phyloP scores from a whole-genome alignment of 1,140 invertebrate genomes.

The Drosophila asahinai region DNA sequence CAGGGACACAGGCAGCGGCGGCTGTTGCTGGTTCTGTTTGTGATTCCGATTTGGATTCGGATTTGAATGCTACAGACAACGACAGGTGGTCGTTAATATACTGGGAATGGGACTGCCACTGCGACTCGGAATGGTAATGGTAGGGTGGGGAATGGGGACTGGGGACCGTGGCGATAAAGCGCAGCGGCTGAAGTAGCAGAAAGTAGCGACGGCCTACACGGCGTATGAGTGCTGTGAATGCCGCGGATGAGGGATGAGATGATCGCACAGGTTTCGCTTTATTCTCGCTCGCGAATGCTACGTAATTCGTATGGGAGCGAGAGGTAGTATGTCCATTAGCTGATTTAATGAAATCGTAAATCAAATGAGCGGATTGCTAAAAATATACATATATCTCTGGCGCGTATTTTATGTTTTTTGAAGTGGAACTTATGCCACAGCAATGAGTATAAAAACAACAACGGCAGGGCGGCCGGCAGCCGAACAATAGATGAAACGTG shows the following conservation, averaged over 20 bases:
- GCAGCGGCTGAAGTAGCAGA: conserved; percentile 23
- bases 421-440: conserved; percentile 79
- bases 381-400: conserved; percentile 58
- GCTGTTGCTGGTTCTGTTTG: conserved; percentile 18
- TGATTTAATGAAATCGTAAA: conserved; percentile 84
- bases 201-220: conserved; percentile 30
- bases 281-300: conserved; percentile 24
- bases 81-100: conserved; percentile 70
- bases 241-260: conserved; percentile 41
- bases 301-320: conserved; percentile 17
- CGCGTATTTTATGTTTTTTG: conserved; percentile 83
- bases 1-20: conserved; percentile 25
- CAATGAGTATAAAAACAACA: conserved; percentile 43
- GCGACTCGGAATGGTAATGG: conserved; percentile 1
- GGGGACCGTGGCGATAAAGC: conserved; percentile 28
- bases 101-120: conserved; percentile 1
- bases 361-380: conserved; percentile 80
- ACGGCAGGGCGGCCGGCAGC: conserved; percentile 26
- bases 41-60: conserved; percentile 16
- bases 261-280: conserved; percentile 63
- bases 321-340: conserved; percentile 76
- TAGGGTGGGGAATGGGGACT: too few relatives aligned
- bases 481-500: conserved; percentile 81
- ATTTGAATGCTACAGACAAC: conserved; percentile 63
- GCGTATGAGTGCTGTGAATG: conserved; percentile 37